Percentiles rank a stretch among this genome's conserved stretches.
Conservation (phyloP, 2,888 invertebrate genomes). For the Orchesellides sinensis region DNA sequence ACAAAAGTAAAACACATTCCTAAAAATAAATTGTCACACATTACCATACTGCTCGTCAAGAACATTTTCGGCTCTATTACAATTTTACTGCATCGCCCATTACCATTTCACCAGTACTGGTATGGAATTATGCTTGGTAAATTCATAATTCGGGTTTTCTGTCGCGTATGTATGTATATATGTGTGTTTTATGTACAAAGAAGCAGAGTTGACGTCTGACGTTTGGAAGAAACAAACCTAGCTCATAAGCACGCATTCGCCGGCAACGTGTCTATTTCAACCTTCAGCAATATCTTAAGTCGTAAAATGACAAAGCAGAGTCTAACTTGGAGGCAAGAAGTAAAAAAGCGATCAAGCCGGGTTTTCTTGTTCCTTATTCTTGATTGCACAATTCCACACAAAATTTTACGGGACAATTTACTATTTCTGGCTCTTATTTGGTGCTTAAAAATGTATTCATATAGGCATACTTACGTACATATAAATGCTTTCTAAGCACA, state of each 20-base stretch:
- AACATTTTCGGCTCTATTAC: not conserved
- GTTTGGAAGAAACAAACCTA: too few species aligned
- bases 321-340: too few species aligned
- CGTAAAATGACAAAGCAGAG: not conserved
- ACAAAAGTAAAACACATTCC: not conserved
- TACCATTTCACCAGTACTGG: not conserved
- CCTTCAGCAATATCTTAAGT: not conserved
- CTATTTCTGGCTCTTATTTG: not conserved
- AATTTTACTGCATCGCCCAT: not conserved
- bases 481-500: too few species aligned
- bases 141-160: not conserved
- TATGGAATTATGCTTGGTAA: too few species aligned
- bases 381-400: not conserved
- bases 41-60: not conserved
- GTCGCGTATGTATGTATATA: not conserved
- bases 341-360: not conserved
- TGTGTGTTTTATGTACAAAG: too few species aligned
- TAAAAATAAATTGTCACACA: constrained; percentile 27
- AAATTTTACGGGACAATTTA: constrained; percentile 1
- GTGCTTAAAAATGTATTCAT: not conserved
- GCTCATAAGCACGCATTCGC: too few species aligned
- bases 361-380: not conserved
- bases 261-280: not conserved
- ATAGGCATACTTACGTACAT: not conserved
- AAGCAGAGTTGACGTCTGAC: too few species aligned